Base-by-base conservation (phyloP, 2,888 invertebrate genomes). In the Limnephilus lunatus region DNA sequence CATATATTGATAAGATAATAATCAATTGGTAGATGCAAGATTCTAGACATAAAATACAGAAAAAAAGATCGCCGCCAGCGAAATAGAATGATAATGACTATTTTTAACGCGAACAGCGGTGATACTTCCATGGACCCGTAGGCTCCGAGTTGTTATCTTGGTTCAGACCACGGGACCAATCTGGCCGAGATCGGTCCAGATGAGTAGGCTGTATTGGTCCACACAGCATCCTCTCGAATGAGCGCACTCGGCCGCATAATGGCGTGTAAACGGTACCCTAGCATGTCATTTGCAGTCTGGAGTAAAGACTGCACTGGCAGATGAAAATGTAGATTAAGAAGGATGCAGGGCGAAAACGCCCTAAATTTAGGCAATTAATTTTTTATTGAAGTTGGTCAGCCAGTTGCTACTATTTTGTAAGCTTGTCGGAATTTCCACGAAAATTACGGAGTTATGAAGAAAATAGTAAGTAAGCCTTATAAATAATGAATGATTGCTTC, bases 191-290 rank as follows among this genome's bases (percentile, higher is more conserved):
- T 83, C 15, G 31, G 68, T 15, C 48, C 48, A 48, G 87, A 87
- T 19, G 53, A 87, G 48, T 53, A 86, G 39, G 39, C 5, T 87
- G 87, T n/a, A 14, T 32, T 87, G 87, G 87, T 87, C 31, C 87
- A 48, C 30, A 32, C 31, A 15, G 48, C 87, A 48, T 87, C 48
- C 87, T 48, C 35, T 30, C 35, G 48, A 68, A 68, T 90, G 90
- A 68, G 89, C 35, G 85, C 90, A 85, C 90, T 90, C 68, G 89
- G 85, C 44, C 35, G 85, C 30, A 48, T 85, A 53, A 90, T 81
- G 83, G 90, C 90, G 90, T 90, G 90, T 85, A 90, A 90, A 90
- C 90, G 85, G 90, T 90, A 35, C 39, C 83, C 32, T 25, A 68
- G 85, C 90, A 85, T 85, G 90, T 85, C 90, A 90, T 90, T 85